Evolutionary conservation across 2,888 invertebrate genomes (phyloP).

Genomic region (Ferrisia virgata): DNA sequence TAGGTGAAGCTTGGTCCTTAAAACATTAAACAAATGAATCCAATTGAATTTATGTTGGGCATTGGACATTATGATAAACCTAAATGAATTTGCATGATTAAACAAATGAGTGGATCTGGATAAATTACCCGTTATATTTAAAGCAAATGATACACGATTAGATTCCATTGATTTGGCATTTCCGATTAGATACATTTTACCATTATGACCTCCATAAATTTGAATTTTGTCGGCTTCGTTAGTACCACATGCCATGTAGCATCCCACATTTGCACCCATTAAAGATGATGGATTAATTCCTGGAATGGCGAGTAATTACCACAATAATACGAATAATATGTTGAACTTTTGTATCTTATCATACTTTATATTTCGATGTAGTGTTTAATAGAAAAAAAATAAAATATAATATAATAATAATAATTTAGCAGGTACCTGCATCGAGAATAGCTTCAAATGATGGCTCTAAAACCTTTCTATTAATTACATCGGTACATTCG

Average conservation of each 20-base stretch:
- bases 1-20: constrained; percentile 60
- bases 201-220: constrained; percentile 58
- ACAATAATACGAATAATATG: too few relatives aligned
- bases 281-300: constrained; percentile 55
- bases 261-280: constrained; percentile 55
- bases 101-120: too few relatives aligned
- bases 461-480: constrained; percentile 54
- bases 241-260: constrained; percentile 55
- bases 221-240: constrained; percentile 53
- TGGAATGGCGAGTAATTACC: too few relatives aligned
- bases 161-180: constrained; percentile 63
- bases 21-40: not conserved
- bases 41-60: not conserved
- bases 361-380: too few relatives aligned
- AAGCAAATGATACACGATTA: constrained; percentile 61
- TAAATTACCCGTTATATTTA: constrained; percentile 60
- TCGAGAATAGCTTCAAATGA: constrained; percentile 56
- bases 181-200: constrained; percentile 64
- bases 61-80: too few relatives aligned
- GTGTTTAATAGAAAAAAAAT: too few relatives aligned
- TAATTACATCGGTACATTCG: constrained; percentile 56
- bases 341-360: too few relatives aligned
- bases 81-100: too few relatives aligned
- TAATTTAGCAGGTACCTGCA: constrained; percentile 53
- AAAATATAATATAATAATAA: too few relatives aligned